Conservation (phyloP, 1,140 invertebrate genomes). For the silkworm (Bombyx mori) region DNA sequence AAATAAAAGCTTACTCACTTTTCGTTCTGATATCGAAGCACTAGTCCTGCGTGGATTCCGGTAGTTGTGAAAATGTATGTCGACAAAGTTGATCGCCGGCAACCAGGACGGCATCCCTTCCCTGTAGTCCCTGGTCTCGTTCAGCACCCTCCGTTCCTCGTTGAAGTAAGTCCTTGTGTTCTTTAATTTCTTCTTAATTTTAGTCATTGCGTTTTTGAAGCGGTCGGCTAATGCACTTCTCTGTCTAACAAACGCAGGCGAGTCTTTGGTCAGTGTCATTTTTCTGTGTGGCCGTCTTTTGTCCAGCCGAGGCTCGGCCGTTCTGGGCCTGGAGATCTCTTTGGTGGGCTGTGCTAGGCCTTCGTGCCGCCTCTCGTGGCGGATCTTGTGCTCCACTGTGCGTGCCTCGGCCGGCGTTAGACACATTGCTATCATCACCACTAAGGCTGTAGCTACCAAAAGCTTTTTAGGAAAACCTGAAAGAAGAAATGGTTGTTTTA, state of each 20-base stretch:
- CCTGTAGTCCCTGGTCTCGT: constrained; percentile 45
- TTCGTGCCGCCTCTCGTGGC: constrained; percentile 19
- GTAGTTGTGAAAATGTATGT: constrained; percentile 50
- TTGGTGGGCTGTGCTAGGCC: constrained; percentile 17
- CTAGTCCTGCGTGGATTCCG: constrained; percentile 28
- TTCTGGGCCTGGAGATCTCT: constrained; percentile 15
- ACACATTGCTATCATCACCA: constrained; percentile 54
- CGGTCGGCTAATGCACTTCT: constrained; percentile 36
- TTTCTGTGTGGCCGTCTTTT: constrained; percentile 41
- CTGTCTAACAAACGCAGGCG: constrained; percentile 24
- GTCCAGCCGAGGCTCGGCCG: constrained; percentile 14
- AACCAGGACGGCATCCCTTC: constrained; percentile 55
- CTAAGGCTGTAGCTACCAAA: constrained; percentile 56
- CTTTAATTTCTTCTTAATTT: constrained; percentile 48
- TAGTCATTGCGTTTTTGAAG: constrained; percentile 44
- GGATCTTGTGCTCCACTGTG: constrained; percentile 23
- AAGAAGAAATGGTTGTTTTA: constrained; percentile 29
- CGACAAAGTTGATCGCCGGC: constrained; percentile 57
- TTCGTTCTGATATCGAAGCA: constrained; percentile 39
- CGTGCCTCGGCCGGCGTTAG: constrained; percentile 41
- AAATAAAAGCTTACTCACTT: constrained; percentile 36
- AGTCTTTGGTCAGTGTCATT: constrained; percentile 44
- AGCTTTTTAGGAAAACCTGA: constrained; percentile 66
- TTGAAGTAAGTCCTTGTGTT: constrained; percentile 50
- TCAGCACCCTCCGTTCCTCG: constrained; percentile 38